Conservation (phyloP, 2,888 invertebrate genomes). For the Apamea epomidion region DNA sequence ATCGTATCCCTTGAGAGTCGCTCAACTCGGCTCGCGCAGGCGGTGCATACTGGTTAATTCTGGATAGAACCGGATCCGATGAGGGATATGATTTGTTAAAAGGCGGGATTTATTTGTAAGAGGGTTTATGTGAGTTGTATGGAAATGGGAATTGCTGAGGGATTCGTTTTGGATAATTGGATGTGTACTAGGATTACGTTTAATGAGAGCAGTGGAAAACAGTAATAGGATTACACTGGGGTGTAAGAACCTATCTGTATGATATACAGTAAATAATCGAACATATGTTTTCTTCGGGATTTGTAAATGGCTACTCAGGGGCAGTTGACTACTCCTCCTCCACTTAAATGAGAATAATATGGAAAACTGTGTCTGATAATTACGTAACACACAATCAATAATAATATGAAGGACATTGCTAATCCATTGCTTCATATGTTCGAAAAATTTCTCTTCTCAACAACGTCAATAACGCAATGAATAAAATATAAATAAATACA, state of each 20-base stretch:
- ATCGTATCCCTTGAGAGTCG: slow-evolving; percentile 67
- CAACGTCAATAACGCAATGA: background rate
- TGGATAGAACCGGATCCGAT: slow-evolving; percentile 63
- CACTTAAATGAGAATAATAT: background rate
- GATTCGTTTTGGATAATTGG: background rate
- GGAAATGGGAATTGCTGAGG: background rate
- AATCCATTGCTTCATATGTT: background rate
- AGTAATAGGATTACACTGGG: background rate
- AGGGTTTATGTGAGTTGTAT: slow-evolving; percentile 22
- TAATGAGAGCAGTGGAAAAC: background rate
- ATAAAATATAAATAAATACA: too few relatives aligned
- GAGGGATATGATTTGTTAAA: slow-evolving; percentile 70
- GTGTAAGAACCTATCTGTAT: background rate
- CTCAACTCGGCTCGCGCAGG: slow-evolving; percentile 51
- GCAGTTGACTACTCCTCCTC: background rate
- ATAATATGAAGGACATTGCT: background rate
- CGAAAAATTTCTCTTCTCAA: background rate
- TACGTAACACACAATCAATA: background rate
- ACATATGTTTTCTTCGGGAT: background rate
- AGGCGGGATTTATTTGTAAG: slow-evolving; percentile 14
- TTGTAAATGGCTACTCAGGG: background rate
- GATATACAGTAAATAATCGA: background rate
- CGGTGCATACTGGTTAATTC: slow-evolving; percentile 65
- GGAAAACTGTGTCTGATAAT: background rate
- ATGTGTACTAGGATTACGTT: background rate